phyloP scores from a whole-genome alignment of 2,888 invertebrate genomes.

The Mechanitis messenoides region DNA sequence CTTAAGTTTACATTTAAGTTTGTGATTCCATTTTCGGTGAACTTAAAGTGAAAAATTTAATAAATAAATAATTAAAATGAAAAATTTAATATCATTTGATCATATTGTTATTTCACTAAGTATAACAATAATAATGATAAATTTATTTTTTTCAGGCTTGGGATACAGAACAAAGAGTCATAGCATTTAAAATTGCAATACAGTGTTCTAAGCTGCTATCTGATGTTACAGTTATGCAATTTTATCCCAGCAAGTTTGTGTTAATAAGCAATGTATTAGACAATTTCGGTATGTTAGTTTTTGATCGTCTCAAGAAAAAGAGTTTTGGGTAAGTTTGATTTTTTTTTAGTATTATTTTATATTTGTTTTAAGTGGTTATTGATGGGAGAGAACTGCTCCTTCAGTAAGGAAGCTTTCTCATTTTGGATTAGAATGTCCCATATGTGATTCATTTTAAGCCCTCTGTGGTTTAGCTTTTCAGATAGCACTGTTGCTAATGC shows the following conservation, averaged over 20 bases:
- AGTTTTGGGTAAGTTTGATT: slow-evolving; percentile 56
- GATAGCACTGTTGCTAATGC: too few species aligned
- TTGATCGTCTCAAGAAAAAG: slow-evolving; percentile 87
- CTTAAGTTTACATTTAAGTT: too few species aligned
- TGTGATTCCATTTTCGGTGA: too few species aligned
- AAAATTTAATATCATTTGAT: too few species aligned
- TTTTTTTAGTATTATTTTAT: slow-evolving; percentile 13
- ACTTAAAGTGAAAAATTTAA: not conserved
- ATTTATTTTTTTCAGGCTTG: slow-evolving; percentile 79
- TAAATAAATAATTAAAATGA: too few species aligned
- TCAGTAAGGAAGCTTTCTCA: too few species aligned
- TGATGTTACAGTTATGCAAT: slow-evolving; percentile 92
- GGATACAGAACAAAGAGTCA: slow-evolving; percentile 95
- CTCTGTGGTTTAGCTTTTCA: too few species aligned
- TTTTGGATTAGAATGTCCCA: too few species aligned
- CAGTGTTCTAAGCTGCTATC: slow-evolving; percentile 96
- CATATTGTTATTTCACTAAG: too few species aligned
- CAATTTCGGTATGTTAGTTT: slow-evolving; percentile 94
- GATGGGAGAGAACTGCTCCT: too few species aligned
- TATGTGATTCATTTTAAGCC: too few species aligned
- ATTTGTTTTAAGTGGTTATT: not conserved
- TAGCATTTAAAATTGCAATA: slow-evolving; percentile 96
- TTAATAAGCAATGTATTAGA: slow-evolving; percentile 97
- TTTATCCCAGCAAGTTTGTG: slow-evolving; percentile 99
- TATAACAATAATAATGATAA: too few species aligned